Evolutionary conservation across 2,888 invertebrate genomes (phyloP).

Genomic region (Crematogaster levior): DNA sequence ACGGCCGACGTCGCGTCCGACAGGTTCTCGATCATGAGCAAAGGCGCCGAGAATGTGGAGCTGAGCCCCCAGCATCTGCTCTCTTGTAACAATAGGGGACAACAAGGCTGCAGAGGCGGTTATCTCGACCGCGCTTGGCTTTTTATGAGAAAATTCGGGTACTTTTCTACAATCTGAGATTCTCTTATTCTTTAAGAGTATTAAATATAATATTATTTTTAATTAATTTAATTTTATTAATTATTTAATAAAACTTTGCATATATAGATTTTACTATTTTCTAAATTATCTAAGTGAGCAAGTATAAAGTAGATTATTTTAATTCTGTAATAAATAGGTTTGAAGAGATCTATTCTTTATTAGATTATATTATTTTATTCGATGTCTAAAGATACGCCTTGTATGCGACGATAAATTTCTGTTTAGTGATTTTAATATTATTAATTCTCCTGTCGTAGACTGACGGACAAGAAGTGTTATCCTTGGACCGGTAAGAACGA

Average conservation of each 20-base stretch:
- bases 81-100: slow-evolving; percentile 93
- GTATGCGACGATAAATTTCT: not conserved
- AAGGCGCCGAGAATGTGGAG: slow-evolving; percentile 90
- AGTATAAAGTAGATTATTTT: not conserved
- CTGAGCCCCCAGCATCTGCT: slow-evolving; percentile 95
- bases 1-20: slow-evolving; percentile 93
- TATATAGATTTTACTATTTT: not conserved
- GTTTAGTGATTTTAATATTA: not conserved
- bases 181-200: not conserved
- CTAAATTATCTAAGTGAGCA: not conserved
- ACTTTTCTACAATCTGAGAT: slow-evolving; percentile 67
- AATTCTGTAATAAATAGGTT: not conserved
- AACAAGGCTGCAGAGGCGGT: slow-evolving; percentile 94
- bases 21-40: slow-evolving; percentile 94
- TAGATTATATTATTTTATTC: slow-evolving; percentile 19
- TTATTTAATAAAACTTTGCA: not conserved
- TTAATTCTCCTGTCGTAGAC: slow-evolving; percentile 86
- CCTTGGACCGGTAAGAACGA: slow-evolving; percentile 90
- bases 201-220: not conserved
- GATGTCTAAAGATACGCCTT: not conserved
- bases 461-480: slow-evolving; percentile 95
- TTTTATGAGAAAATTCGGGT: slow-evolving; percentile 93
- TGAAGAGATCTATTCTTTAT: not conserved
- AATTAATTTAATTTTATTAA: too few relatives aligned
- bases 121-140: slow-evolving; percentile 97